These are phyloP conservation scores for Diogma glabrata DNA, from an alignment of 2,888 invertebrate genomes.

Conservation along the genomic window DNA sequence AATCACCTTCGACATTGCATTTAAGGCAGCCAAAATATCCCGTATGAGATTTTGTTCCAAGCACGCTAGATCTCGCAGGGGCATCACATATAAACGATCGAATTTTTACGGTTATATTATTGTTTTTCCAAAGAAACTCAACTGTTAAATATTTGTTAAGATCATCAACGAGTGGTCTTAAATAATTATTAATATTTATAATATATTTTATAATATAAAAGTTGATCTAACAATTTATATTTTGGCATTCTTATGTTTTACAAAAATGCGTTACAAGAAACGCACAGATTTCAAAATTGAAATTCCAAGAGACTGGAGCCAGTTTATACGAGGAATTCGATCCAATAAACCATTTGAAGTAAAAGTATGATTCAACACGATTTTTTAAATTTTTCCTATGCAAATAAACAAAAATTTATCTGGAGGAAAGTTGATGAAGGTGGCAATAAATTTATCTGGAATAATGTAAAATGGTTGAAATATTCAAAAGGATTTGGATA, in stretches of 20 bases:
- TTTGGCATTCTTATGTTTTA: too few relatives aligned
- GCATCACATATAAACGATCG: slow-evolving; percentile 1
- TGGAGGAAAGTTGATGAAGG: background rate
- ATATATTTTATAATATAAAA: too few relatives aligned
- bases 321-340: background rate
- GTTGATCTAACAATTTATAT: too few relatives aligned
- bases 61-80: background rate
- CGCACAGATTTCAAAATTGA: background rate
- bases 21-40: slow-evolving; percentile 1
- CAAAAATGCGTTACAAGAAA: too few relatives aligned
- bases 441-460: background rate
- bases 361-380: too few relatives aligned
- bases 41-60: background rate
- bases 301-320: background rate
- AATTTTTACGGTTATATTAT: background rate
- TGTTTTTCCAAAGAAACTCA: slow-evolving; percentile 2
- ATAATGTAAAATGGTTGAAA: background rate
- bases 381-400: background rate
- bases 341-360: too few relatives aligned
- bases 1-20: background rate
- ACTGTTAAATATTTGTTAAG: slow-evolving; percentile 11
- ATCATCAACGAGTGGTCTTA: background rate
- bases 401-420: background rate
- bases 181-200: background rate
- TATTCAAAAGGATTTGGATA: background rate